Conservation (phyloP, 1,140 invertebrate species). For the Harlomillsia oculata region DNA sequence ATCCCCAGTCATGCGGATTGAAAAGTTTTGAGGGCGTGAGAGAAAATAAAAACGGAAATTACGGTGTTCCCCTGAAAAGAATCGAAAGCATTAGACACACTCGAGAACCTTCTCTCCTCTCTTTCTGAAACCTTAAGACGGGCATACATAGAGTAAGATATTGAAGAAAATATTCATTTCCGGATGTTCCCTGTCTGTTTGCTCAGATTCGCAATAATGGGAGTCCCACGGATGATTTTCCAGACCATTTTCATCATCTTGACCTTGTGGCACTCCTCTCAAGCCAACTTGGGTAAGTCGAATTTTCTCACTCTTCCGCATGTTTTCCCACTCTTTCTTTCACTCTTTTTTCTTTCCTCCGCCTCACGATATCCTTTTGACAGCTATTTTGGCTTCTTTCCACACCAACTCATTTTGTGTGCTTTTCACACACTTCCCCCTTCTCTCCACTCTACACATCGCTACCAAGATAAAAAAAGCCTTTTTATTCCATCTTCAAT, state of each 20-base stretch:
- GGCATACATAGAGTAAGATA: slow-evolving; percentile 1
- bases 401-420: too few relatives aligned
- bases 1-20: too few relatives aligned
- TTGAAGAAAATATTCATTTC: slow-evolving; percentile 22
- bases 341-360: neutral
- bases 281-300: slow-evolving; percentile 23
- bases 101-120: too few relatives aligned
- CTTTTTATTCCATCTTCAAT: too few relatives aligned
- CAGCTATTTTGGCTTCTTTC: too few relatives aligned
- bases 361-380: neutral
- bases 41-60: slow-evolving; percentile 22
- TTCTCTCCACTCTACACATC: too few relatives aligned
- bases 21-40: neutral
- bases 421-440: too few relatives aligned
- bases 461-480: too few relatives aligned
- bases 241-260: slow-evolving; percentile 20
- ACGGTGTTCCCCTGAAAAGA: neutral
- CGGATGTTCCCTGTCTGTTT: slow-evolving; percentile 18
- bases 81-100: neutral
- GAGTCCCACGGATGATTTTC: slow-evolving; percentile 11
- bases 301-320: slow-evolving; percentile 1
- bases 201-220: slow-evolving; percentile 20
- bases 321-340: neutral
- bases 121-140: too few relatives aligned
- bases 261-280: slow-evolving; percentile 23